These are phyloP conservation scores for Rosalia funebris DNA, from an alignment of 2,888 invertebrate genomes.

Conservation along the genomic window DNA sequence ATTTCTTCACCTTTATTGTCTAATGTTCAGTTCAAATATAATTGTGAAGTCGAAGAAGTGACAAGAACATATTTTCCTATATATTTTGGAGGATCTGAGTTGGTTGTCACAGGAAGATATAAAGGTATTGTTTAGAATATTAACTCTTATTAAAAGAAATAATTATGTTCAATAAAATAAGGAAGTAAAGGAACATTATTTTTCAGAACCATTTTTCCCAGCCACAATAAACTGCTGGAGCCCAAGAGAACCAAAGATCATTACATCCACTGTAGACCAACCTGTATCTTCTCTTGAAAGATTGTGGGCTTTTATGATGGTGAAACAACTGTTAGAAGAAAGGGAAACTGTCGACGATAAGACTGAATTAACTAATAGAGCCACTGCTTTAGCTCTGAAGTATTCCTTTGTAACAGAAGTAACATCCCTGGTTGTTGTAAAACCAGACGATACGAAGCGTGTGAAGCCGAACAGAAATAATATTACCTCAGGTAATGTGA, in stretches of 20 bases:
- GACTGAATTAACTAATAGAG: conserved; percentile 64
- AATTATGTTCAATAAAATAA: no score
- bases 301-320: conserved; percentile 74
- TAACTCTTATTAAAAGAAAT: no score
- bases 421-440: conserved; percentile 70
- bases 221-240: conserved; percentile 27
- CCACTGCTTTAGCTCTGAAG: conserved; percentile 68
- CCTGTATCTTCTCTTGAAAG: conserved; percentile 51
- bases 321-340: conserved; percentile 61
- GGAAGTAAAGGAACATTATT: neutral
- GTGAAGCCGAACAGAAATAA: neutral
- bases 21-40: conserved; percentile 73
- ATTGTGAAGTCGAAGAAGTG: conserved; percentile 66
- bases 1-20: conserved; percentile 75
- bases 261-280: conserved; percentile 45
- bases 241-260: conserved; percentile 30
- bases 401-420: conserved; percentile 71
- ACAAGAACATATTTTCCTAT: conserved; percentile 69
- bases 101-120: conserved; percentile 69
- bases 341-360: neutral
- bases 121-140: conserved; percentile 11
- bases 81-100: conserved; percentile 72
- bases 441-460: neutral
- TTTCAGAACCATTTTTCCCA: conserved; percentile 29
- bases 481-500: neutral